phyloP scores from a whole-genome alignment of 2,113 vertebrate species.

The Sander vitreus region DNA sequence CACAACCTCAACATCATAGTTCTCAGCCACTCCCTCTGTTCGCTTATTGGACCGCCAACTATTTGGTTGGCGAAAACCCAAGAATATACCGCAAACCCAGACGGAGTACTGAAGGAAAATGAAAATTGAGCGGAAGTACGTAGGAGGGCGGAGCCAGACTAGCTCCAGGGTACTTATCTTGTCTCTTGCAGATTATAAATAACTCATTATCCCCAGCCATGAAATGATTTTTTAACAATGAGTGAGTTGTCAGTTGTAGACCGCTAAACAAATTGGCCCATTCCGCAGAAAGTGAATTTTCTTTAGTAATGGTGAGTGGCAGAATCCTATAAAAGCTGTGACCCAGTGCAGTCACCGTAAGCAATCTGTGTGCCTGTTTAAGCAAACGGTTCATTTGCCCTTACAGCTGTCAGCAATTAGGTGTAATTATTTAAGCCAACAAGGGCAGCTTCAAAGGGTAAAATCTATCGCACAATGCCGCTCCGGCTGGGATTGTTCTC shows the following conservation, averaged over 20 bases:
- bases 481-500: constrained; percentile 53
- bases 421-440: constrained; percentile 67
- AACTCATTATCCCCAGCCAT: not conserved
- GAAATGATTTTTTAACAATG: not conserved
- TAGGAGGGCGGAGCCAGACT: no score
- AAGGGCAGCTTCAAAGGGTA: constrained; percentile 54
- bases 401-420: constrained; percentile 78
- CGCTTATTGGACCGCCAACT: no score
- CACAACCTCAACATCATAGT: no score
- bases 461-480: constrained; percentile 49
- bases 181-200: not conserved
- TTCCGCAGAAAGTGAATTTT: constrained; percentile 16
- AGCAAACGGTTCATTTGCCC: constrained; percentile 58
- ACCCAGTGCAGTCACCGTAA: constrained; percentile 40
- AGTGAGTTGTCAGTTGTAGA: constrained; percentile 13
- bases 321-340: constrained; percentile 38
- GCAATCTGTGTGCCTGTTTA: constrained; percentile 35
- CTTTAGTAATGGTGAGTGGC: constrained; percentile 12
- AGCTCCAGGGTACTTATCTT: not conserved
- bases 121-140: no score
- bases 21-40: no score
- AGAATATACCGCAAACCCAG: no score
- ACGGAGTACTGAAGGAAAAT: no score
- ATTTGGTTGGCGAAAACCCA: no score
- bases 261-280: constrained; percentile 24